Evolutionary conservation across 2,888 invertebrate genomes (phyloP), one percentile per base, ranked within the genome.

Genomic region (Tetragonisca angustula): DNA sequence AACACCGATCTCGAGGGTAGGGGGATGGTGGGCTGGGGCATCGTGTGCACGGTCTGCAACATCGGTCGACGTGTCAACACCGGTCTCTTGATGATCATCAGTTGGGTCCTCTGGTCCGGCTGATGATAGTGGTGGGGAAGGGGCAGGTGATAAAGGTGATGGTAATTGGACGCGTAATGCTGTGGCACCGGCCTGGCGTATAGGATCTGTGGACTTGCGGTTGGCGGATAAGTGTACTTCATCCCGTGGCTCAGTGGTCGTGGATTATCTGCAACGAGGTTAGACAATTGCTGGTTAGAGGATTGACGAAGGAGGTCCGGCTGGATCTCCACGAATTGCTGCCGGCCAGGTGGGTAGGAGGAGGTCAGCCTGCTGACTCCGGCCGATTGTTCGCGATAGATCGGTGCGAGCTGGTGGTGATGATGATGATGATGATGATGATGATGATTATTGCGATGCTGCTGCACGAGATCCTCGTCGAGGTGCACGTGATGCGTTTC

Each of bases 201-300:
- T 77, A 89, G 87, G 88, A 91, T 84, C 87, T 91, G 90, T 73
- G 83, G 68, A n/a, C 76, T 78, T 71, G 59, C 65, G 73, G 87
- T 85, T 85, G 89, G 77, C 87, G 90, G 83, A 91, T 88, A 88
- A 86, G 90, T 82, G 89, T 91, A 89, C 91, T 91, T 93, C 84
- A 82, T 89, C 78, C 87, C 91, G 84, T 91, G 91, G 91, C 85
- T 92, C 91, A 93, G 77, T 87, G 92, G 91, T 89, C 91, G 91
- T 81, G 92, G 89, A 76, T 84, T 80, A 93, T 94, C 94, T 94
- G 94, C 84, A 94, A 94, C 87, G 91, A 94, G 90, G 93, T 94
- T 93, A 93, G 93, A 93, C 81, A 91, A 90, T 90, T 92, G 91
- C 85, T 89, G 91, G 89, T 94, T 93, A 92, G 92, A 88, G 59